Conservation (phyloP, 2,797 vertebrate species). For the Rhinella marina region DNA sequence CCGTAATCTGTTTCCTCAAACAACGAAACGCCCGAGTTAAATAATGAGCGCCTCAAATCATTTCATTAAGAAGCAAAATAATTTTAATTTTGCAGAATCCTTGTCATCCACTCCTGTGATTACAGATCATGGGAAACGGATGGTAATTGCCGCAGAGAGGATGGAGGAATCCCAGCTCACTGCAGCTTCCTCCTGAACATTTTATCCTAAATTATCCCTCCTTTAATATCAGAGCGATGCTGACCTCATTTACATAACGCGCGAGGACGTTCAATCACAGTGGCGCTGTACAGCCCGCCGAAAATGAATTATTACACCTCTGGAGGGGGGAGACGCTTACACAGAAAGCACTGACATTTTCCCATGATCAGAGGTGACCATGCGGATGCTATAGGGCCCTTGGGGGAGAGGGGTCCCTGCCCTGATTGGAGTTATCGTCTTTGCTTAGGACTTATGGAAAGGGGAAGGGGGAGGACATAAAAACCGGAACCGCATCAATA, state of each 20-base stretch:
- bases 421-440: not conserved
- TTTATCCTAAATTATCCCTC: slow-evolving; percentile 28
- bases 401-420: not conserved
- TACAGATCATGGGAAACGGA: slow-evolving; percentile 8
- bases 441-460: no score
- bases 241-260: slow-evolving; percentile 9
- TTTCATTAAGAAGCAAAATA: slow-evolving; percentile 24
- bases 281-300: not conserved
- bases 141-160: slow-evolving; percentile 14
- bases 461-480: no score
- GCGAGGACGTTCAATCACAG: not conserved
- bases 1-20: slow-evolving; percentile 26
- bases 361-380: not conserved
- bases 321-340: not conserved
- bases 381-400: not conserved
- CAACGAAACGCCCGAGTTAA: not conserved
- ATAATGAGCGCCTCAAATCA: slow-evolving; percentile 16
- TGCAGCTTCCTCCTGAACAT: slow-evolving; percentile 10
- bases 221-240: slow-evolving; percentile 12
- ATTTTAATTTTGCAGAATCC: slow-evolving; percentile 19
- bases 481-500: no score
- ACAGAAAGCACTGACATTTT: not conserved
- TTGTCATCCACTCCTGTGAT: slow-evolving; percentile 10
- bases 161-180: slow-evolving; percentile 8
- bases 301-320: not conserved